These are phyloP conservation scores for Agrenia bidenticulata DNA, from an alignment of 2,888 invertebrate genomes.

Conservation along the genomic window DNA sequence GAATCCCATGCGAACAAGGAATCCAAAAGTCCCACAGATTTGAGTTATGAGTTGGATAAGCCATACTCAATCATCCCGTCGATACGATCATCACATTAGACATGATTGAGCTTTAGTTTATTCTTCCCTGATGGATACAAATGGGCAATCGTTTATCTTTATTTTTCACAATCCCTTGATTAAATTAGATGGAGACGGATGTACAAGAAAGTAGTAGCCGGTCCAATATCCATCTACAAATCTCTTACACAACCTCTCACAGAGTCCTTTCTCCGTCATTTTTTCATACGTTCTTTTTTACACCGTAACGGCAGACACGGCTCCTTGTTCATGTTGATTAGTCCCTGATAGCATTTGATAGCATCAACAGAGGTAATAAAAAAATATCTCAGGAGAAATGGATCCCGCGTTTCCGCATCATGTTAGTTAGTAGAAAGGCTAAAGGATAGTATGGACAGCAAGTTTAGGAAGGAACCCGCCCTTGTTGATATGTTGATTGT, in stretches of 20 bases:
- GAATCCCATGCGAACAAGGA: too few relatives aligned
- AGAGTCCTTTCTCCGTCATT: background rate
- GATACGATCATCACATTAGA: conserved; percentile 22
- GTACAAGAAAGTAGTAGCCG: conserved; percentile 5
- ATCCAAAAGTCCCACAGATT: too few relatives aligned
- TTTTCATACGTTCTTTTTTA: background rate
- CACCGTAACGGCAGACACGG: background rate
- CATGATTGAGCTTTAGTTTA: conserved; percentile 24
- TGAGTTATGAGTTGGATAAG: conserved; percentile 18
- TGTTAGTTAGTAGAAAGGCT: too few relatives aligned
- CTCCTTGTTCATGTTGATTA: conserved; percentile 22
- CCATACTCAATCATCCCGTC: conserved; percentile 18
- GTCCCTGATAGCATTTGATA: conserved; percentile 20
- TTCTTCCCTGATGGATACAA: conserved; percentile 24
- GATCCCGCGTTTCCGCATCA: background rate
- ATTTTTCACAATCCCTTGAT: conserved; percentile 25
- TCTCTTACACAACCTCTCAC: too few relatives aligned
- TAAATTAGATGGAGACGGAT: conserved; percentile 26
- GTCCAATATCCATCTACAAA: too few relatives aligned
- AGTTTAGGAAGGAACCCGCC: background rate
- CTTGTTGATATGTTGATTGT: background rate
- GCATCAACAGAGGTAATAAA: conserved; percentile 13
- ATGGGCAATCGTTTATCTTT: conserved; percentile 24
- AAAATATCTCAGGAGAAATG: background rate
- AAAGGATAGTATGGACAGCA: too few relatives aligned